Percentiles rank a stretch among this genome's conserved stretches.
Conservation (phyloP, 2,797 vertebrate species). For the Acrossocheilus wenchowensis region DNA sequence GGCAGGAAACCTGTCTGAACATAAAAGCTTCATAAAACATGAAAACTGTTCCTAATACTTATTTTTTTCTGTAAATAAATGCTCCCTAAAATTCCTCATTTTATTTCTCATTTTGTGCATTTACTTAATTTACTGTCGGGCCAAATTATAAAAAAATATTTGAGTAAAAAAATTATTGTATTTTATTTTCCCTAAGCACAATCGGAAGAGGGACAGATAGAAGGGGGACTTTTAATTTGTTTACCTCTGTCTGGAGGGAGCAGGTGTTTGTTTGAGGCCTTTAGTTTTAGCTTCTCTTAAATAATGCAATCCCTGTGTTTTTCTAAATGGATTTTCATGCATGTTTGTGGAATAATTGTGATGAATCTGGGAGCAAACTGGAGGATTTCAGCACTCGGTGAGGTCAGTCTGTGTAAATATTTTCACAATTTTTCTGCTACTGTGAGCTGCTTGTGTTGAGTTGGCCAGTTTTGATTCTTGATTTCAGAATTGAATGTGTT, state of each 20-base stretch:
- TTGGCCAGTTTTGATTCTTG: not conserved
- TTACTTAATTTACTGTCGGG: too few relatives aligned
- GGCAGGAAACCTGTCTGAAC: too few relatives aligned
- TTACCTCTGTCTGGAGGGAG: not conserved
- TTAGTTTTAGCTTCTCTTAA: not conserved
- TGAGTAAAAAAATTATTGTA: too few relatives aligned
- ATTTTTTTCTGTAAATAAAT: too few relatives aligned
- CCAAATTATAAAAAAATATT: too few relatives aligned
- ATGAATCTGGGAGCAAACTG: not conserved
- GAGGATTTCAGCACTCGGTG: not conserved
- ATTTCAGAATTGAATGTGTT: not conserved
- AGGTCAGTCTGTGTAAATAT: not conserved
- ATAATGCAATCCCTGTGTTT: not conserved
- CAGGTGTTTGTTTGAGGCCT: not conserved
- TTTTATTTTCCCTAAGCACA: not conserved
- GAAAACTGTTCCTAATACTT: too few relatives aligned
- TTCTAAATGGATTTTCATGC: not conserved
- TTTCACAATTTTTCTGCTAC: not conserved
- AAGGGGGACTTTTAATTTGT: conserved; percentile 1
- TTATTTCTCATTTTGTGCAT: too few relatives aligned
- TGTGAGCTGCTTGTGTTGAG: not conserved
- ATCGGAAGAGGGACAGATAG: not conserved
- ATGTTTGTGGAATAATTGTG: not conserved
- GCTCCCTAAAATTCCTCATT: too few relatives aligned
- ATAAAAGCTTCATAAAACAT: too few relatives aligned